Evolutionary conservation across 92 coral and sea anemone species (phyloP).

Genomic region (Plumapathes pennacea): DNA sequence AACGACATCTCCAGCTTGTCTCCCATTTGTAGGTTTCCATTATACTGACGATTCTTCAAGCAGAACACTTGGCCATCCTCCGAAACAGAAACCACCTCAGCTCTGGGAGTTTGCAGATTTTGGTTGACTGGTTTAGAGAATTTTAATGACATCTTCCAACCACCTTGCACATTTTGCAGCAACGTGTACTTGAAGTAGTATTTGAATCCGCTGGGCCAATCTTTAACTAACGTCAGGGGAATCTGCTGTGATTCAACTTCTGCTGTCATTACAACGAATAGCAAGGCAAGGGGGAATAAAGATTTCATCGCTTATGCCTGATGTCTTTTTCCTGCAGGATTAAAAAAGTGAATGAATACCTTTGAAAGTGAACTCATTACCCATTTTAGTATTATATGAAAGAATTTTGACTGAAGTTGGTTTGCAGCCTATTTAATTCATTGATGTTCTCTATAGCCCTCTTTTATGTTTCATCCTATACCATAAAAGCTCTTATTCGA

Average conservation of each 20-base stretch:
- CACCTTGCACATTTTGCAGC: slow-evolving; percentile 18
- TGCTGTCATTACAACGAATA: too few species aligned
- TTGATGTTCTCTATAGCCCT: too few species aligned
- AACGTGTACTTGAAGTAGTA: slow-evolving; percentile 5
- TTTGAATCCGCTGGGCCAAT: slow-evolving; percentile 46
- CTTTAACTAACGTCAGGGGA: background rate
- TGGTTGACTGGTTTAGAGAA: slow-evolving; percentile 22
- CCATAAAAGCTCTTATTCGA: too few species aligned
- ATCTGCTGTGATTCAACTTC: background rate
- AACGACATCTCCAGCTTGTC: slow-evolving; percentile 24
- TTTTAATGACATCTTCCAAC: slow-evolving; percentile 54
- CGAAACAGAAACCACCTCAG: slow-evolving; percentile 1
- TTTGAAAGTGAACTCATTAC: too few species aligned
- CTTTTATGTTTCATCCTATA: too few species aligned
- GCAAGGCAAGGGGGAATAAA: too few species aligned
- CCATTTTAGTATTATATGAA: too few species aligned
- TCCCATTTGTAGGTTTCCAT: slow-evolving; percentile 31
- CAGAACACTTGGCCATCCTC: slow-evolving; percentile 13
- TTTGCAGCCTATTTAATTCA: too few species aligned
- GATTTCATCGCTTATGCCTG: too few species aligned
- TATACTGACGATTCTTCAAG: slow-evolving; percentile 36
- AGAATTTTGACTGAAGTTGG: too few species aligned
- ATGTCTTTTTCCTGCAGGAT: too few species aligned
- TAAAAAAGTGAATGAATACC: too few species aligned
- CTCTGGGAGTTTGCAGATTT: slow-evolving; percentile 22